phyloP scores from a whole-genome alignment of 2,888 invertebrate species.

The Parochlus steinenii region DNA sequence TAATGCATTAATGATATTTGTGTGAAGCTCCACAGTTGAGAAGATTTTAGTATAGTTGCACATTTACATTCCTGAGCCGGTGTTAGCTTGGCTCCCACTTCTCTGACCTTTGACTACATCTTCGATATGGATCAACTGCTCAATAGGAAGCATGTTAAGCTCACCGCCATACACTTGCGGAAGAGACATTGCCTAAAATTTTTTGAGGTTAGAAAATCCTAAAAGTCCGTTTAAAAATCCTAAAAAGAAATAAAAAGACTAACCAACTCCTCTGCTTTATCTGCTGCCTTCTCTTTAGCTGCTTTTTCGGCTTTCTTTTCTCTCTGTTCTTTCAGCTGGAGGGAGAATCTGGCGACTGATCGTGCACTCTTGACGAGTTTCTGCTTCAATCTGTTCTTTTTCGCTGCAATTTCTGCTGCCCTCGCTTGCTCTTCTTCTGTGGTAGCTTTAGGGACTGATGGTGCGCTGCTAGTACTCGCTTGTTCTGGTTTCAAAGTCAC shows the following conservation, averaged over 20 bases:
- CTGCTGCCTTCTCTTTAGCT: constrained; percentile 38
- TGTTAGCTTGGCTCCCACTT: too few relatives aligned
- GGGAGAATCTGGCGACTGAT: constrained; percentile 70
- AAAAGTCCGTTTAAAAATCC: background rate
- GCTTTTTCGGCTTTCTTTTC: constrained; percentile 59
- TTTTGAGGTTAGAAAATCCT: background rate
- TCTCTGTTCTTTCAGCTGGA: constrained; percentile 60
- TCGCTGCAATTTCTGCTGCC: constrained; percentile 42
- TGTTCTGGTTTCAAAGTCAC: constrained; percentile 25
- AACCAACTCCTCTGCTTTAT: constrained; percentile 31
- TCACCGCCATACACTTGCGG: constrained; percentile 43
- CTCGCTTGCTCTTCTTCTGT: constrained; percentile 43
- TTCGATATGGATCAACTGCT: constrained; percentile 59
- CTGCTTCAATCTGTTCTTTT: constrained; percentile 53
- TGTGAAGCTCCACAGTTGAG: too few relatives aligned
- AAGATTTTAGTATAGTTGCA: too few relatives aligned
- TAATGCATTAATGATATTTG: too few relatives aligned
- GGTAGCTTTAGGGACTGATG: constrained; percentile 14
- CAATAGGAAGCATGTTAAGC: constrained; percentile 69
- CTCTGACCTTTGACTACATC: constrained; percentile 39
- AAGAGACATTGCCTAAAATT: constrained; percentile 3
- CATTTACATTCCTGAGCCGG: too few relatives aligned
- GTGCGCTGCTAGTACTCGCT: constrained; percentile 17
- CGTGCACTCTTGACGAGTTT: constrained; percentile 67
- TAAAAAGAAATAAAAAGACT: constrained; percentile 4